These are phyloP conservation scores for Protophormia terraenovae DNA, from an alignment of 2,888 invertebrate genomes.

Conservation along the genomic window DNA sequence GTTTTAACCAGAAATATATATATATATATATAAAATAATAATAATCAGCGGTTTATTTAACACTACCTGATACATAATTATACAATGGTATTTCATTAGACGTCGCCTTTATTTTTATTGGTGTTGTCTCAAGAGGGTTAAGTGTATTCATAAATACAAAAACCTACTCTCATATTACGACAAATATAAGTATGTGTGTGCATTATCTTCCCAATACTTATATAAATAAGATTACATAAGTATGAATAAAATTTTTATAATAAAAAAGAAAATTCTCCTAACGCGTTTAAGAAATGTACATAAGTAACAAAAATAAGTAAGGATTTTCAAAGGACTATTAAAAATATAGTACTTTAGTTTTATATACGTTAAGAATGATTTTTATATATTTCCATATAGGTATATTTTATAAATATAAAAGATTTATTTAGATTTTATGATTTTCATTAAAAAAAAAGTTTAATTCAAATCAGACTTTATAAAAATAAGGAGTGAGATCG, in stretches of 20 bases:
- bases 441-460: neutral
- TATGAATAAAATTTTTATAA: constrained; percentile 26
- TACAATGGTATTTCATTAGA: too few species aligned
- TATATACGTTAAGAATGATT: neutral
- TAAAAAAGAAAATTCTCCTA: constrained; percentile 4
- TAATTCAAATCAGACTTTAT: neutral
- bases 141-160: neutral
- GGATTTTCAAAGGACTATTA: constrained; percentile 40
- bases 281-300: neutral
- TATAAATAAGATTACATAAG: constrained; percentile 25
- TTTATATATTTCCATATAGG: neutral
- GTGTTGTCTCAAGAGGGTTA: neutral
- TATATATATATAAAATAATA: too few species aligned
- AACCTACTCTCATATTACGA: neutral
- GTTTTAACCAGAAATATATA: too few species aligned
- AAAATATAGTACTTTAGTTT: constrained; percentile 22
- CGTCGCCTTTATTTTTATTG: neutral
- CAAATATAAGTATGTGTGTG: neutral
- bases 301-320: neutral
- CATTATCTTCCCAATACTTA: neutral
- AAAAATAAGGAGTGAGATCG: too few species aligned
- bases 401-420: neutral
- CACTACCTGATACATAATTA: too few species aligned
- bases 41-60: too few species aligned
- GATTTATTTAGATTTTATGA: neutral